A percentile compares a stretch with the other conserved stretches of the same genome.
Conservation (phyloP, 1,140 invertebrate species). For the Sycobia sp. region DNA sequence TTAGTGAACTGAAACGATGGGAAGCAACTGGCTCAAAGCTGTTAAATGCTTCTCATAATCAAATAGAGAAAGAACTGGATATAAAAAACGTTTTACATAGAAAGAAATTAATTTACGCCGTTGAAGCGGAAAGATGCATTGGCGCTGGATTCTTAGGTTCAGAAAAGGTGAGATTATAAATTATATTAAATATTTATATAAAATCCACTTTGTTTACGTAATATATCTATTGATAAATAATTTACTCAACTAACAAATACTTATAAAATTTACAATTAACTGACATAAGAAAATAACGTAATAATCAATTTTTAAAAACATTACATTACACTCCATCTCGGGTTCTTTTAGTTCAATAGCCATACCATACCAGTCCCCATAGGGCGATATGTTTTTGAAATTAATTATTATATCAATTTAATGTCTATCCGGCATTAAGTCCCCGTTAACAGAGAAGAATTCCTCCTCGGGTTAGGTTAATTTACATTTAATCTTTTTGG, state of each 20-base stretch:
- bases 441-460: too few species aligned
- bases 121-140: conserved; percentile 65
- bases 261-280: too few species aligned
- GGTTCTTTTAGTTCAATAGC: too few species aligned
- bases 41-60: conserved; percentile 74
- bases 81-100: conserved; percentile 86
- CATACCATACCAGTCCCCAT: too few species aligned
- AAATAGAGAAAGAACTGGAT: conserved; percentile 89
- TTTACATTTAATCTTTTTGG: too few species aligned
- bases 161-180: conserved; percentile 48
- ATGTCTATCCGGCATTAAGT: too few species aligned
- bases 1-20: conserved; percentile 79
- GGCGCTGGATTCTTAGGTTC: conserved; percentile 55
- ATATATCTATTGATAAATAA: background rate
- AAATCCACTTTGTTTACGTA: background rate
- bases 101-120: conserved; percentile 88
- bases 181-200: background rate
- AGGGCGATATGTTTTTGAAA: too few species aligned
- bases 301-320: too few species aligned
- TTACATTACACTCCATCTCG: background rate
- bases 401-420: too few species aligned
- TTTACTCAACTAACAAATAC: too few species aligned
- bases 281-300: background rate
- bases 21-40: conserved; percentile 81
- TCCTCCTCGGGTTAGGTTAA: too few species aligned